Evolutionary conservation across 2,888 invertebrate species (phyloP).

Genomic region (Synergus umbraculus): DNA sequence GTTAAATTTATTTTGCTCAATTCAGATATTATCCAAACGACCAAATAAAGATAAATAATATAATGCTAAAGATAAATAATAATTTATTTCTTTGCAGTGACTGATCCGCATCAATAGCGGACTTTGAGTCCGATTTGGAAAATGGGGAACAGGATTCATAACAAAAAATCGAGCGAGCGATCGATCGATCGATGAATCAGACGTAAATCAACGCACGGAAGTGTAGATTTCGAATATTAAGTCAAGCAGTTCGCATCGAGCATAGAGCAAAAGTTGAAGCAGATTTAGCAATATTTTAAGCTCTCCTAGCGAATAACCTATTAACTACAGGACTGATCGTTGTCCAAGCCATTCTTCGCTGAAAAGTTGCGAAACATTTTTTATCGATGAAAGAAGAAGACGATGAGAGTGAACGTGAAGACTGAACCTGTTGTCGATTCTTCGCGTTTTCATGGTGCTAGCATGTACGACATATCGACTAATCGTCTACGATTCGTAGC

Average conservation of each 20-base stretch:
- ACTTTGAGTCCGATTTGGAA: conserved; percentile 66
- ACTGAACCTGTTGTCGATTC: neutral
- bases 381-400: neutral
- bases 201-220: conserved; percentile 41
- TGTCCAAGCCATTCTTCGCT: conserved; percentile 35
- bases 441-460: conserved; percentile 30
- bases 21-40: neutral
- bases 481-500: conserved; percentile 23
- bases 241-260: conserved; percentile 32
- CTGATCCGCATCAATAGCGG: conserved; percentile 71
- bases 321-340: conserved; percentile 25
- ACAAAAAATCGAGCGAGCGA: conserved; percentile 43
- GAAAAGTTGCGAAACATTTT: neutral
- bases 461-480: conserved; percentile 27
- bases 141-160: conserved; percentile 53
- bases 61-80: neutral
- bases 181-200: conserved; percentile 45
- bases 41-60: neutral
- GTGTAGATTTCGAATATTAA: conserved; percentile 29
- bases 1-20: conserved; percentile 15
- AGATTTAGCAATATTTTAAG: neutral
- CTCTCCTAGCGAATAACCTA: conserved; percentile 28
- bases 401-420: conserved; percentile 27
- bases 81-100: conserved; percentile 63
- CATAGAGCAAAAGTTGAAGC: conserved; percentile 1